Evolutionary conservation across 2,888 invertebrate genomes (phyloP).

Genomic region (Drosophila longiperda): DNA sequence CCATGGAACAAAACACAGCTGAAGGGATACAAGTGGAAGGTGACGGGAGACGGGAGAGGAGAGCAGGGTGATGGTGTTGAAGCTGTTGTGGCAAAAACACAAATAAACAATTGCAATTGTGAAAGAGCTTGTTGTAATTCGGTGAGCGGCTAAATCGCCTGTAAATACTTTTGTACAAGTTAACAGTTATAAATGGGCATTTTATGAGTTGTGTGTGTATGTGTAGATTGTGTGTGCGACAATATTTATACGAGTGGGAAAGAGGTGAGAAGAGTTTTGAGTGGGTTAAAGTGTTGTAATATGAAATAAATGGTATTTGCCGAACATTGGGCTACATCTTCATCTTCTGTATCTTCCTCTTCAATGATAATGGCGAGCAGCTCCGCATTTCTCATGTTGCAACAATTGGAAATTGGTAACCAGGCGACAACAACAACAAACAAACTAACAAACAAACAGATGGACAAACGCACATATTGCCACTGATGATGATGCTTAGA

Average conservation of each 20-base stretch:
- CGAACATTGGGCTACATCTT: constrained; percentile 18
- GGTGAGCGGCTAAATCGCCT: constrained; percentile 77
- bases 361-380: constrained; percentile 42
- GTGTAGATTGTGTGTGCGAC: constrained; percentile 49
- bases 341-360: background rate
- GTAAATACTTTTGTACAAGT: constrained; percentile 79
- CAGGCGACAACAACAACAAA: constrained; percentile 15
- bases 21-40: background rate
- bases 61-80: background rate
- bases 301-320: constrained; percentile 62
- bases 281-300: constrained; percentile 39
- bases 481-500: constrained; percentile 43
- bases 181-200: constrained; percentile 79
- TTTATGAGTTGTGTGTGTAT: constrained; percentile 70
- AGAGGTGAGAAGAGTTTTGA: background rate
- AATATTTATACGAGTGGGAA: constrained; percentile 51
- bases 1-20: constrained; percentile 3
- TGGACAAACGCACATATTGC: constrained; percentile 18
- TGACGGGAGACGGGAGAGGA: background rate
- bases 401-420: constrained; percentile 52
- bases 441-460: background rate
- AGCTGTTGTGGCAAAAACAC: constrained; percentile 38
- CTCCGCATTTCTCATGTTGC: constrained; percentile 77
- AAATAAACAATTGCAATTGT: constrained; percentile 78
- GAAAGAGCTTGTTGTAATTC: constrained; percentile 66